These are phyloP conservation scores for Cataglyphis cursor DNA, from an alignment of 2,888 invertebrate genomes.

Conservation along the genomic window DNA sequence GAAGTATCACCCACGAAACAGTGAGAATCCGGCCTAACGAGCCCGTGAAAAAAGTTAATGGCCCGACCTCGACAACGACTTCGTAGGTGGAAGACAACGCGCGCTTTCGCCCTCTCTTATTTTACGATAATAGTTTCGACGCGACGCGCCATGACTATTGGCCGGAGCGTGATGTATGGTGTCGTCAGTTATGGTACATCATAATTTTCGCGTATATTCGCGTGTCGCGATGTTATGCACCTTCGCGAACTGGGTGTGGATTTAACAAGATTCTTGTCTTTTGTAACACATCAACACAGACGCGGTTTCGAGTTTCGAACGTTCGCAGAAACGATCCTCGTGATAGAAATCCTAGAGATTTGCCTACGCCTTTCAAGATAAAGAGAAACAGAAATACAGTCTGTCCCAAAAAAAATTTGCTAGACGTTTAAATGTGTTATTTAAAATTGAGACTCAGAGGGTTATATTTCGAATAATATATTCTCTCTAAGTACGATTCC, in stretches of 20 bases:
- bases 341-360: constrained; percentile 32
- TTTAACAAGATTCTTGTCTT: constrained; percentile 74
- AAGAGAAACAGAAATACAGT: constrained; percentile 20
- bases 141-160: constrained; percentile 52
- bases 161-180: constrained; percentile 71
- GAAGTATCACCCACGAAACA: constrained; percentile 79
- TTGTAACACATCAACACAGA: constrained; percentile 62
- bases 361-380: constrained; percentile 24
- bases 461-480: not conserved
- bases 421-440: not conserved
- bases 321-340: constrained; percentile 61
- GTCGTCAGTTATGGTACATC: constrained; percentile 75
- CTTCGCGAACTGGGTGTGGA: constrained; percentile 70
- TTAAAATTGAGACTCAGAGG: not conserved
- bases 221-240: constrained; percentile 66
- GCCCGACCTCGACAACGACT: constrained; percentile 74
- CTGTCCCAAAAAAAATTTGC: constrained; percentile 5
- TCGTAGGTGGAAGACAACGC: constrained; percentile 58
- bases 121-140: constrained; percentile 70
- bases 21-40: constrained; percentile 81
- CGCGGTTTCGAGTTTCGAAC: constrained; percentile 73
- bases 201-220: constrained; percentile 76
- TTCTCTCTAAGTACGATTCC: not conserved
- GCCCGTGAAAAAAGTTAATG: constrained; percentile 79
- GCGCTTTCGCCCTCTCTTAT: constrained; percentile 59